A percentile compares a stretch with the other conserved stretches of the same genome.
phyloP scores from a whole-genome alignment of 2,888 invertebrate species.

The Cephus sareptanus region DNA sequence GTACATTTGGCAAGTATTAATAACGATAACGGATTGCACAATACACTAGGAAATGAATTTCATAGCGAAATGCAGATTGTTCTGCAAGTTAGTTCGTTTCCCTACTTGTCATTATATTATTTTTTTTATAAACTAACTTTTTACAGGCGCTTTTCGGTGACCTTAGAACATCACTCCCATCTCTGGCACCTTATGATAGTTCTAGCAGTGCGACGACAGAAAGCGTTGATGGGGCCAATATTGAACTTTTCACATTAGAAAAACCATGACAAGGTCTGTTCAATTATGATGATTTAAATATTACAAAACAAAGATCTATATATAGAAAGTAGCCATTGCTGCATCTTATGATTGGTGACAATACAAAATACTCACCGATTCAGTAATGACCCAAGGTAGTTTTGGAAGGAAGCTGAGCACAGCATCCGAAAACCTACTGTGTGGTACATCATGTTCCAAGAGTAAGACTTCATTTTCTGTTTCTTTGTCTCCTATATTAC shows the following conservation, averaged over 20 bases:
- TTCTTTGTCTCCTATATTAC: constrained; percentile 90
- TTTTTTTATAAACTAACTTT: constrained; percentile 11
- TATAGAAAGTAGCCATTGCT: constrained; percentile 1
- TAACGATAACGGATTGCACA: constrained; percentile 9
- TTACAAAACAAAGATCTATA: not conserved
- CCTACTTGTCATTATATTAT: not conserved
- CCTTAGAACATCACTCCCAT: constrained; percentile 6
- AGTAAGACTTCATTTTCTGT: constrained; percentile 98
- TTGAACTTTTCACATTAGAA: constrained; percentile 17
- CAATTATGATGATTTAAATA: not conserved
- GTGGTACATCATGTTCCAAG: constrained; percentile 96
- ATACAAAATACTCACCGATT: constrained; percentile 71
- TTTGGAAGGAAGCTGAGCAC: constrained; percentile 92
- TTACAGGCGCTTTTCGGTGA: constrained; percentile 31
- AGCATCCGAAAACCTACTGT: constrained; percentile 93
- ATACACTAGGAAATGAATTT: constrained; percentile 15
- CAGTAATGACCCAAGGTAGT: constrained; percentile 89
- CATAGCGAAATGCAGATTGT: constrained; percentile 35
- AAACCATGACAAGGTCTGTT: not conserved
- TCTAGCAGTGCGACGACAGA: constrained; percentile 10
- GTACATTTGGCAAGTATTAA: constrained; percentile 10
- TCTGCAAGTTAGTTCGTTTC: constrained; percentile 31
- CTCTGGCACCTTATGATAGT: constrained; percentile 16
- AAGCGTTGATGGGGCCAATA: constrained; percentile 6
- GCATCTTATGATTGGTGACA: not conserved